Evolutionary conservation across 2,797 vertebrate species (phyloP).

Genomic region (Tarsius wallacei): DNA sequence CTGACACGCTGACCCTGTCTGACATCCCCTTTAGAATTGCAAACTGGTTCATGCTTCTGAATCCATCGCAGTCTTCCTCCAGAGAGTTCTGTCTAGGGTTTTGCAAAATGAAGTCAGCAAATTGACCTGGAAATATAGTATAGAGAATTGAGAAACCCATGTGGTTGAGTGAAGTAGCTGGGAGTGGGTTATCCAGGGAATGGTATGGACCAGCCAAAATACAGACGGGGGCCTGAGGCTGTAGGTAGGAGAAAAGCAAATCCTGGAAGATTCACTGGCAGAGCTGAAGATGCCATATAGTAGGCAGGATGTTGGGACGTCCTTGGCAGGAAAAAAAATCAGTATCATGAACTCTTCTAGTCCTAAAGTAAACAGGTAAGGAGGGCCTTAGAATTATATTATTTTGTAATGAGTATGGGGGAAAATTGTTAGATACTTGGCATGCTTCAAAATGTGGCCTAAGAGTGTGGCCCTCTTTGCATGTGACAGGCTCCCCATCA

Average conservation of each 20-base stretch:
- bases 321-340: background rate
- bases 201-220: background rate
- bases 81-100: background rate
- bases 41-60: background rate
- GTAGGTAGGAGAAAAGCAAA: background rate
- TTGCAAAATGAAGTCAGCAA: conserved; percentile 16
- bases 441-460: background rate
- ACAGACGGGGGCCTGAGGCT: background rate
- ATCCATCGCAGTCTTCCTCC: background rate
- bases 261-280: background rate
- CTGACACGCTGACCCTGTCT: background rate
- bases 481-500: rapidly evolving
- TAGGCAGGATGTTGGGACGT: rapidly evolving
- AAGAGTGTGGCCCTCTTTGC: rapidly evolving
- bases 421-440: background rate
- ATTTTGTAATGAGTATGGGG: background rate
- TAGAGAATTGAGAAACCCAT: background rate
- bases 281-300: background rate
- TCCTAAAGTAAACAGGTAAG: background rate
- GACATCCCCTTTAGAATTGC: background rate
- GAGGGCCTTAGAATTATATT: background rate
- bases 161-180: background rate
- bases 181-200: background rate
- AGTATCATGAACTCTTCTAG: background rate
- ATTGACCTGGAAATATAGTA: background rate